Base-by-base conservation (phyloP, 1,140 invertebrate genomes). In the Tyrophagus putrescentiae region DNA sequence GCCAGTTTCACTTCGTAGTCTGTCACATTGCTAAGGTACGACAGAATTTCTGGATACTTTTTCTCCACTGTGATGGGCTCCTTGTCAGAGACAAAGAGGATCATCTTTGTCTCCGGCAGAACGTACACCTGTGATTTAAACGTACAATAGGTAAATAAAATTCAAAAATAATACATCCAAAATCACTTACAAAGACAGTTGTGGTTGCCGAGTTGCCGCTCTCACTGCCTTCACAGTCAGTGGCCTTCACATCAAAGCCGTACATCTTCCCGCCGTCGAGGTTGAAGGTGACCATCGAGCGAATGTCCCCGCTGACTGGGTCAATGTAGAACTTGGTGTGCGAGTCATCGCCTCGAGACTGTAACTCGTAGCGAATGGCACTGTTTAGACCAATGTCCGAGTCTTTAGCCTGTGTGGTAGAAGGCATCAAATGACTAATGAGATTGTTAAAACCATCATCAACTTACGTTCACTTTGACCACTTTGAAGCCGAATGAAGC, bases 161-260 rank as follows among this genome's bases (percentile, higher is more conserved):
- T 31, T 33, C n/a, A 25, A 60, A 60, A 29, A 4, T 36, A 23
- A 33, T 31, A 27, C 16, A 32, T 60, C n/a, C 29, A 32, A 25
- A 39, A 50, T 54, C 28, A 80, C 82, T 81, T 71, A 86, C 84
- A 71, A 86, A 84, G 61, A 88, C 83, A 68, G 86, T 87, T 42
- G 82, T 81, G 50, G 87, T 85, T 25, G 83, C 80, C 27, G 84
- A 86, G 59, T 78, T 78, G 0, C 85, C 85, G 67, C 84, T 81
- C 64, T 84, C 80, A 34, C 81, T 80, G 0, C 86, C 86, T 44
- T 74, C 68, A 60, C 79, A 77, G 68, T 90, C 86, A 0, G 84
- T 87, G 4, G 85, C 86, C 72, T 85, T 85, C n/a, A 89, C 84
- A 72, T 88, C 85, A 67, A 88, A 87, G 3, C 83, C 83, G 67